These are phyloP conservation scores for Syrista parreyssii DNA, from an alignment of 2,888 invertebrate genomes.

Conservation along the genomic window DNA sequence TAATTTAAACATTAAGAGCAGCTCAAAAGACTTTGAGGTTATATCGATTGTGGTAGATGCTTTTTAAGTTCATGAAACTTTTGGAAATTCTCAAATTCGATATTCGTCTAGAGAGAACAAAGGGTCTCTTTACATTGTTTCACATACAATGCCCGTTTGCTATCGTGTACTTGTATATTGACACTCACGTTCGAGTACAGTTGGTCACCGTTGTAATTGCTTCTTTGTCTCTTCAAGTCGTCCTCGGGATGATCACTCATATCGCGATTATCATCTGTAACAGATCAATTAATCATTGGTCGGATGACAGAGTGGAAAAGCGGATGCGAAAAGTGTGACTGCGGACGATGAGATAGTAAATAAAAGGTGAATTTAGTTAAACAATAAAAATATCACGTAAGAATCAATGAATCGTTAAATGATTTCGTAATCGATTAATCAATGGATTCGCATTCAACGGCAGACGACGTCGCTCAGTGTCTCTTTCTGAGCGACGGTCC, in stretches of 20 bases:
- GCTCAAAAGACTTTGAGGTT: background rate
- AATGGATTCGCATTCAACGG: background rate
- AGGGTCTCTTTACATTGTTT: background rate
- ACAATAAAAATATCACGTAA: background rate
- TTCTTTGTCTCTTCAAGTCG: slow-evolving; percentile 87
- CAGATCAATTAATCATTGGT: background rate
- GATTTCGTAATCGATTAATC: background rate
- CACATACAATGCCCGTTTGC: background rate
- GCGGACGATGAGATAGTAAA: slow-evolving; percentile 39
- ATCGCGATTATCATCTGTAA: slow-evolving; percentile 87
- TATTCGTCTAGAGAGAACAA: background rate
- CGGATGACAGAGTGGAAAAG: background rate
- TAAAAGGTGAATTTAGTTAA: slow-evolving; percentile 35
- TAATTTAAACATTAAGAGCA: background rate
- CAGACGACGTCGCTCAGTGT: background rate
- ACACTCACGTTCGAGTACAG: slow-evolving; percentile 87
- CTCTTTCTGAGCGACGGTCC: background rate
- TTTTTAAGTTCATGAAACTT: background rate
- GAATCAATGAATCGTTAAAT: background rate
- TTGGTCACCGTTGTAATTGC: slow-evolving; percentile 90
- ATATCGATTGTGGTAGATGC: background rate
- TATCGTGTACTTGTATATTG: background rate
- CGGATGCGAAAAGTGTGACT: background rate
- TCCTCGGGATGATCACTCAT: slow-evolving; percentile 89
- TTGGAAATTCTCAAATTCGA: background rate